Base-by-base conservation (phyloP, 2,888 invertebrate species). In the Perizoma flavofasciatum region DNA sequence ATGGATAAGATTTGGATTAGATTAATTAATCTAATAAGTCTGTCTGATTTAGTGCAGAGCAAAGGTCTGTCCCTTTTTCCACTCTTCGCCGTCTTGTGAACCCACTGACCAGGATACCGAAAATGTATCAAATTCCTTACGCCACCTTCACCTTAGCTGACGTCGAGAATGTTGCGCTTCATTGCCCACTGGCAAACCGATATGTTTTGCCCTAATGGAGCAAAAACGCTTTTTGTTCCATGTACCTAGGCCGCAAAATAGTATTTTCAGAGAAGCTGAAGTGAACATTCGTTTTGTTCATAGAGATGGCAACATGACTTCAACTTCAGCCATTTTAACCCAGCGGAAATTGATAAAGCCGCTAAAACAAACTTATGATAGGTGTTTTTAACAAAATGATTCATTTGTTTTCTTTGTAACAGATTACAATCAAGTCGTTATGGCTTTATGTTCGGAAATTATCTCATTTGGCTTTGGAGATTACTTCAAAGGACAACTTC, bases 351-450 rank as follows among this genome's bases (percentile, higher is more conserved):
- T 78, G 72, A 66, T 59, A 67, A 53, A 49, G 52, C 62, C 61
- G 73, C 75, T 75, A 70, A 69, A 73, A 72, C 59, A 60, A 74
- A 67, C 66, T 72, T 63, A 68, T 73, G 73, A 75, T 71, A 67
- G 67, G 56, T 67, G 69, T 67, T 74, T 68, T 61, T 34, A 70
- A 68, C 65, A 53, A 65, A 65, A 65, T 69, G 72, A 67, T 66
- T 67, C 65, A 69, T 67, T 63, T 64, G 66, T 63, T 60, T 67
- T 63, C 66, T 64, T 66, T 66, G 66, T 66, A 55, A 56, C 45
- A 9, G 56, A 63, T 63, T 35, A 52, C 49, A 54, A 63, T 65
- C 63, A 45, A 55, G 55, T 35, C 49, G 56, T 66, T 57, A 37
- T 11, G 40, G 40, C 35, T 48, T 55, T 50, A 53, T 47, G 50